These are phyloP conservation scores for Tetragonisca angustula DNA, from an alignment of 2,888 invertebrate species.

Conservation along the genomic window DNA sequence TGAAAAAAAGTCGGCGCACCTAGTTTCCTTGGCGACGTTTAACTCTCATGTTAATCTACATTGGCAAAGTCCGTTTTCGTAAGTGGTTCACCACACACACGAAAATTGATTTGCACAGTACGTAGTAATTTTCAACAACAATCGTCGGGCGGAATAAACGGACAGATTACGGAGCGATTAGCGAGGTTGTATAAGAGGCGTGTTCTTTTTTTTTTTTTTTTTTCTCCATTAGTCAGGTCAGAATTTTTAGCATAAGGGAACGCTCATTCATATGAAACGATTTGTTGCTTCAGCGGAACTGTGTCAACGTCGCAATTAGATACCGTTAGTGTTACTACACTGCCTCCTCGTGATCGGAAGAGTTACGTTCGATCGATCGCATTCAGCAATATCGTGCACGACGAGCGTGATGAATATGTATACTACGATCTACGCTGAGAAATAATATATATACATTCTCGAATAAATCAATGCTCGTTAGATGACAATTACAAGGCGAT, in stretches of 20 bases:
- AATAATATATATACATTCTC: background rate
- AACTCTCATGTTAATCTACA: too few relatives aligned
- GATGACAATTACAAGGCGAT: background rate
- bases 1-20: too few relatives aligned
- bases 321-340: constrained; percentile 52
- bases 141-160: constrained; percentile 8
- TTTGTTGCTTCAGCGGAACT: constrained; percentile 34
- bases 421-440: background rate
- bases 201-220: background rate
- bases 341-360: constrained; percentile 30
- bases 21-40: too few relatives aligned
- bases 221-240: background rate
- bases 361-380: constrained; percentile 43
- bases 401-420: background rate
- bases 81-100: too few relatives aligned
- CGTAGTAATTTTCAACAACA: background rate
- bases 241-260: constrained; percentile 4
- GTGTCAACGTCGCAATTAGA: constrained; percentile 49
- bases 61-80: too few relatives aligned
- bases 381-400: constrained; percentile 10
- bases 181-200: background rate
- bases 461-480: constrained; percentile 7
- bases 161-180: constrained; percentile 17
- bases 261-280: constrained; percentile 44
- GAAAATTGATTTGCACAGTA: background rate